Conservation (phyloP, 2,113 vertebrate species). For the Strigops habroptila region DNA sequence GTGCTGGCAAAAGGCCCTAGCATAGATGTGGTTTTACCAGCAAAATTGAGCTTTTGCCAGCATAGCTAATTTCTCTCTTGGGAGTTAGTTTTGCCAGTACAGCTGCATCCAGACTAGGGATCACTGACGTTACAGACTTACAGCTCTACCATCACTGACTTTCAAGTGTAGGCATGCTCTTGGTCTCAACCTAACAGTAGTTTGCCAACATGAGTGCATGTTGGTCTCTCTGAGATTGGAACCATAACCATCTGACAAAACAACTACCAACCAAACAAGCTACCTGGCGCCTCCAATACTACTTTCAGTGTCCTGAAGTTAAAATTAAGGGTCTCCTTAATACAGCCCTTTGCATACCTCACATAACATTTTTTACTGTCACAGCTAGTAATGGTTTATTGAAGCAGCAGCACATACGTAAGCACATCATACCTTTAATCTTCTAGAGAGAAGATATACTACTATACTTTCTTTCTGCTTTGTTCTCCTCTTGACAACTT, state of each 20-base stretch:
- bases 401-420: not conserved
- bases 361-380: not conserved
- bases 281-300: not conserved
- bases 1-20: slow-evolving; percentile 57
- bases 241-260: fast-evolving
- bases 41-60: slow-evolving; percentile 48
- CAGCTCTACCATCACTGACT: not conserved
- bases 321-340: not conserved
- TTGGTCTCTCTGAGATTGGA: not conserved
- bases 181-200: not conserved
- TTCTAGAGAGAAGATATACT: not conserved
- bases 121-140: not conserved
- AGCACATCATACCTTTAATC: not conserved
- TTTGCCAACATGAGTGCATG: fast-evolving
- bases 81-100: slow-evolving; percentile 47
- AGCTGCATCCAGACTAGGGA: slow-evolving; percentile 32
- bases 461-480: not conserved
- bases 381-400: not conserved
- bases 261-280: not conserved
- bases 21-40: slow-evolving; percentile 23
- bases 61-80: slow-evolving; percentile 40
- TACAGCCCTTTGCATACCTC: not conserved
- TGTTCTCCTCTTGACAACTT: not conserved
- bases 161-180: not conserved
- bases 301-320: not conserved